Base-by-base conservation (phyloP, 2,797 vertebrate species). In the Phrynocephalus forsythii region DNA sequence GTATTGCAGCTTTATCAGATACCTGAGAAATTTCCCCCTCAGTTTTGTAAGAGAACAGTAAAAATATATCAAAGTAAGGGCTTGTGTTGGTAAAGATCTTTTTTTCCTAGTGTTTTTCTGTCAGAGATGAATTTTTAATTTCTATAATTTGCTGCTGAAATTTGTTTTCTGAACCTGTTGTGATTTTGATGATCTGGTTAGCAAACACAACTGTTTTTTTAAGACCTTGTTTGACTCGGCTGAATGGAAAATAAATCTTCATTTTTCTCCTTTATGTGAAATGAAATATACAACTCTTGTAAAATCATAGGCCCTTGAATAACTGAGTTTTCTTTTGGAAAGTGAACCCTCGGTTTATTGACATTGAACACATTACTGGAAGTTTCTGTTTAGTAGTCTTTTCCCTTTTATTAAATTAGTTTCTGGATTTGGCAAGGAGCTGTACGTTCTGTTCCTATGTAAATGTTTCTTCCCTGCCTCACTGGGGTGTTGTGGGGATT, bases 191-290 rank as follows among this genome's bases (percentile, higher is more conserved):
- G 86, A 91, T 92, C 84, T 95, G 82, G 18, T 95, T 95, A 89
- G 87, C 93, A 95, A 89, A 91, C 94, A 93, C 89, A 93, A 92
- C 92, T 94, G 95, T 33, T 44, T 44, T 44, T 92, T 94, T 94
- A 90, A 92, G 91, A 90, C 91, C 87, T 91, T 93, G 93, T 92
- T 92, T 90, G 73, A 88, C 89, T 95, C 81, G 90, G 94, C 86
- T 95, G 94, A 96, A 94, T 94, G 96, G 96, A 96, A 97, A 95
- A 94, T 94, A 96, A 97, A 96, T 97, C 96, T 97, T 97, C 96
- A 96, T 95, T 97, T 44, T 96, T 97, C 96, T 96, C 95, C 96
- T 95, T 85, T 92, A 94, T 84, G 79, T 91, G 90, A 93, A 94
- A 91, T 94, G 85, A 94, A 91, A 95, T 86, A 87, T 94, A 84